Evolutionary conservation across 2,888 invertebrate species (phyloP).

Genomic region (Athalia rosae): DNA sequence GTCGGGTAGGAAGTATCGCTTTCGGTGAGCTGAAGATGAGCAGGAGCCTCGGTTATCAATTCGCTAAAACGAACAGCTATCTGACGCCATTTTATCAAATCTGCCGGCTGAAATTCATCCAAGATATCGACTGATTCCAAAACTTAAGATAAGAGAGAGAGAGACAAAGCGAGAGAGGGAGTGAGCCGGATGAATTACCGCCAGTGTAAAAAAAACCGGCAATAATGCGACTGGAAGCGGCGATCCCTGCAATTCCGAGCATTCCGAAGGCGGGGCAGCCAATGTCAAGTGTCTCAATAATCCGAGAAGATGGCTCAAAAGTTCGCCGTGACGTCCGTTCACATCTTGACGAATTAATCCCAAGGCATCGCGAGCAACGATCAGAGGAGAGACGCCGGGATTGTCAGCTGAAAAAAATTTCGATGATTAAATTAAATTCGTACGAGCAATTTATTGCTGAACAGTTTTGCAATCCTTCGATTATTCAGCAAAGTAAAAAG

Average conservation of each 20-base stretch:
- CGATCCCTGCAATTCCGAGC: slow-evolving; percentile 74
- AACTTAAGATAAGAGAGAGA: not conserved
- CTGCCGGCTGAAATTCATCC: slow-evolving; percentile 54
- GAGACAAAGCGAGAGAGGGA: not conserved
- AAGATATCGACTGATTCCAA: not conserved
- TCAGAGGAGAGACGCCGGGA: slow-evolving; percentile 71
- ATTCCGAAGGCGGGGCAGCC: slow-evolving; percentile 73
- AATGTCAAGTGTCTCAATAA: slow-evolving; percentile 72
- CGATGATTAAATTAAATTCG: no score
- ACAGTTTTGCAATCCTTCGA: no score
- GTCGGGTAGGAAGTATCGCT: not conserved
- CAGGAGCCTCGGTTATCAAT: slow-evolving; percentile 64
- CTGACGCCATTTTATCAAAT: slow-evolving; percentile 63
- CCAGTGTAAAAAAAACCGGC: slow-evolving; percentile 74
- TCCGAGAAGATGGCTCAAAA: slow-evolving; percentile 71
- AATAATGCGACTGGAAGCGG: slow-evolving; percentile 73
- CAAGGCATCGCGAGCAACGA: slow-evolving; percentile 74
- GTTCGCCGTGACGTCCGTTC: slow-evolving; percentile 69
- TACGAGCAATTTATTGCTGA: no score
- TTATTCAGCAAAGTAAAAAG: no score
- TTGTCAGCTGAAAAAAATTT: slow-evolving; percentile 66
- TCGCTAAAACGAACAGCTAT: slow-evolving; percentile 64
- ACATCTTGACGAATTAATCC: slow-evolving; percentile 74
- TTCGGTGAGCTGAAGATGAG: slow-evolving; percentile 52
- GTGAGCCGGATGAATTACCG: slow-evolving; percentile 64